These are phyloP conservation scores for Peromyscus nudipes DNA, from an alignment of 2,797 vertebrate species.

Conservation along the genomic window DNA sequence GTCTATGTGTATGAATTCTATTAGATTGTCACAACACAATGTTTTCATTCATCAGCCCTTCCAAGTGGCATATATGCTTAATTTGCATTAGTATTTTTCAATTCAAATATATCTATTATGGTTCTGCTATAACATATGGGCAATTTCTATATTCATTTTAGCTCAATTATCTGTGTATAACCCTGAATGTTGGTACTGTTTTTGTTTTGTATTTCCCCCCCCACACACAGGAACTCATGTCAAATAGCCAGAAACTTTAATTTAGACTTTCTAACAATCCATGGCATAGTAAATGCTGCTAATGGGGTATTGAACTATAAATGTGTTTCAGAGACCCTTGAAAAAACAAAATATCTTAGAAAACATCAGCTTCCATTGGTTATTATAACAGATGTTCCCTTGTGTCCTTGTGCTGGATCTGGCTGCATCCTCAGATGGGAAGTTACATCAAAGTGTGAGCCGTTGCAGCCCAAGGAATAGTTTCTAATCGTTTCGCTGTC, in stretches of 20 bases:
- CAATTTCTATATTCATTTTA: constrained; percentile 71
- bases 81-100: constrained; percentile 67
- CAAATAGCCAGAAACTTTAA: constrained; percentile 82
- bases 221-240: constrained; percentile 74
- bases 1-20: constrained; percentile 66
- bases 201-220: constrained; percentile 48
- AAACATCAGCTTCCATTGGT: constrained; percentile 97
- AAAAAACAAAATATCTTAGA: constrained; percentile 84
- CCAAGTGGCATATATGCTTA: constrained; percentile 58
- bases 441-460: constrained; percentile 94
- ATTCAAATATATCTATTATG: constrained; percentile 70
- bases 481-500: constrained; percentile 95
- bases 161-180: constrained; percentile 78
- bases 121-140: constrained; percentile 73
- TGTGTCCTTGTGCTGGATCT: constrained; percentile 94
- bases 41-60: constrained; percentile 63
- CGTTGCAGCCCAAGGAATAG: constrained; percentile 93
- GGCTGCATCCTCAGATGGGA: constrained; percentile 95
- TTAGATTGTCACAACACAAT: constrained; percentile 55
- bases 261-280: constrained; percentile 88
- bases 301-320: constrained; percentile 88
- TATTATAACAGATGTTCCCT: constrained; percentile 98
- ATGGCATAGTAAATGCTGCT: constrained; percentile 86
- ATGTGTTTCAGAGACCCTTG: constrained; percentile 84
- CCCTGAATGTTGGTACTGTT: constrained; percentile 81